These are phyloP conservation scores for Leptarthrus brevirostris DNA, from an alignment of 2,888 invertebrate genomes.

Conservation along the genomic window DNA sequence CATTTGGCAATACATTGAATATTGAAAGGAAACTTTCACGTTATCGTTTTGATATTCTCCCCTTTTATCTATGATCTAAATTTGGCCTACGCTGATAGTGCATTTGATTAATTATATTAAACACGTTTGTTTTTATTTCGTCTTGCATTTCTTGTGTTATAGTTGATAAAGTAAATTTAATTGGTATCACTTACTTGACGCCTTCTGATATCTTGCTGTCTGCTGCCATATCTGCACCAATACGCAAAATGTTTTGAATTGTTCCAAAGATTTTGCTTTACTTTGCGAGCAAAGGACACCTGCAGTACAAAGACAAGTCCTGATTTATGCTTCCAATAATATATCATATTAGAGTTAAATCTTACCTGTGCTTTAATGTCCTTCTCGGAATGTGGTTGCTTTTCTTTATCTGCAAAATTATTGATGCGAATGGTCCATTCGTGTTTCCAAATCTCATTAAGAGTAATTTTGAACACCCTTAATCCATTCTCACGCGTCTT, in stretches of 20 bases:
- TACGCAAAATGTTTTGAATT: conserved; percentile 75
- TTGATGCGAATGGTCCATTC: conserved; percentile 78
- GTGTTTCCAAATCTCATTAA: conserved; percentile 77
- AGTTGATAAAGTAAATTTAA: conserved; percentile 23
- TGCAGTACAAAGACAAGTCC: conserved; percentile 51
- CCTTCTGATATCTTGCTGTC: conserved; percentile 75
- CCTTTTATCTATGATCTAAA: too few relatives aligned
- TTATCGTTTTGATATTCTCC: too few relatives aligned
- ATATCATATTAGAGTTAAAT: neutral
- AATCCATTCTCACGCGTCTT: conserved; percentile 68
- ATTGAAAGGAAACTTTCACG: too few relatives aligned
- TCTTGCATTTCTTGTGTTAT: too few relatives aligned
- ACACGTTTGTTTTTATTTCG: too few relatives aligned
- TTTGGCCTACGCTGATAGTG: too few relatives aligned
- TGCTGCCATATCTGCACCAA: conserved; percentile 79
- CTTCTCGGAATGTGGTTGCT: conserved; percentile 75
- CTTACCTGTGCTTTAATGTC: conserved; percentile 76
- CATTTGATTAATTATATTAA: too few relatives aligned
- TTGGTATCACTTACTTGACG: conserved; percentile 72
- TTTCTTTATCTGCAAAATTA: conserved; percentile 78
- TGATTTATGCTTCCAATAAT: neutral
- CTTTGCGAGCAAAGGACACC: conserved; percentile 66
- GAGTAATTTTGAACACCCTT: conserved; percentile 72
- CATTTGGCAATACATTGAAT: too few relatives aligned
- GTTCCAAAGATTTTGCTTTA: conserved; percentile 66